Base-by-base conservation (phyloP, 2,113 vertebrate species). In the Pangasianodon hypophthalmus region DNA sequence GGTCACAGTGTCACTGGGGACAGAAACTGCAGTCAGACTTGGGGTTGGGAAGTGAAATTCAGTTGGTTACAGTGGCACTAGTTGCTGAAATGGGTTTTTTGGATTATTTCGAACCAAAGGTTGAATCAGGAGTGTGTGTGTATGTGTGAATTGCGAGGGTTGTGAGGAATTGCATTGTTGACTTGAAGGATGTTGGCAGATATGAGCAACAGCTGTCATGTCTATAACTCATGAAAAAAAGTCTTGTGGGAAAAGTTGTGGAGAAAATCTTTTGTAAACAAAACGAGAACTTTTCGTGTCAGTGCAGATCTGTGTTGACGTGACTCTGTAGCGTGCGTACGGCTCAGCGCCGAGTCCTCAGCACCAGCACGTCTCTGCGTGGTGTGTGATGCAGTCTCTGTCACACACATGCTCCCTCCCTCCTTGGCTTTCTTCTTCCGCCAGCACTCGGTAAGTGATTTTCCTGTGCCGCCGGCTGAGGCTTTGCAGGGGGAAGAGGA, bases 381-480 rank as follows among this genome's bases (percentile, higher is more conserved):
- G 54, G 71, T 67, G 46, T 91, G 77, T 86, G 88, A 85, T 84
- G 52, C 82, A 19, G 71, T 84, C 82, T 62, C 83, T 79, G 21
- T 85, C 88, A 48, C 67, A 56, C 79, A 60, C 82, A 46, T 62
- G 52, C 56, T 50, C n/a, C 69, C 69, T 73, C 26, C 44, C 9
- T 32, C 46, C 48, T 29, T 80, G 29, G 13, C 58, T 79, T 58
- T n/a, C 71, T 85, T 56, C 83, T 46, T 80, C 58, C 44, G 11
- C 48, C 52, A 56, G 37, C 69, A 26, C 67, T 56, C 16, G n/a
- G 54, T 52, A 69, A 83, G 87, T 83, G 87, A 83, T 85, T 50
- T 89, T 73, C 56, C 87, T 91, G 46, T 14, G 29, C 89, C 41
- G 67, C 71, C 64, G 80, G 91, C 86, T 77, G 60, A 84, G 84